Evolutionary conservation across 1,140 invertebrate genomes (phyloP).

Genomic region (Adelges cooleyi): DNA sequence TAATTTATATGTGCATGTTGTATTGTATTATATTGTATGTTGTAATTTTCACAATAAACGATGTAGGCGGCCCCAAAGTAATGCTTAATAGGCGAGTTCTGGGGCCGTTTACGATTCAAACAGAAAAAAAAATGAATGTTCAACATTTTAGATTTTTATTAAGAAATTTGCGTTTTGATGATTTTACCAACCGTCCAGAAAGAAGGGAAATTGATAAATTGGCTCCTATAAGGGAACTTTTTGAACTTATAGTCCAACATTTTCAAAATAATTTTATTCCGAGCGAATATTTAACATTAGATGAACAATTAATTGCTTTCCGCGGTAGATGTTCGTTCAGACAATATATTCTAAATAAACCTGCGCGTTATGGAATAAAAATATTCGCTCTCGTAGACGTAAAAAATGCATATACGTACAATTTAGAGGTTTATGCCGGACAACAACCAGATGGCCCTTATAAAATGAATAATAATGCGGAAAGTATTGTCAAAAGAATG

Average conservation of each 20-base stretch:
- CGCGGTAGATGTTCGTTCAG: constrained; percentile 38
- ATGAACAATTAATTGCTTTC: constrained; percentile 39
- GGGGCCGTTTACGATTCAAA: too few relatives aligned
- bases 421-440: constrained; percentile 37
- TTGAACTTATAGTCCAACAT: constrained; percentile 19
- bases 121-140: too few relatives aligned
- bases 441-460: constrained; percentile 34
- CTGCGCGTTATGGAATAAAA: constrained; percentile 41
- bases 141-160: constrained; percentile 34
- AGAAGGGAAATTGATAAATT: constrained; percentile 35
- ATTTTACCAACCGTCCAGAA: constrained; percentile 32
- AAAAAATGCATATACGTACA: constrained; percentile 35
- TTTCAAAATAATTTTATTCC: constrained; percentile 27
- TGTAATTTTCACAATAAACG: too few relatives aligned
- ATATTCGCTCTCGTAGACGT: constrained; percentile 36
- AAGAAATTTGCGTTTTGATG: constrained; percentile 35
- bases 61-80: too few relatives aligned
- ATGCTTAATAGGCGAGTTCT: too few relatives aligned
- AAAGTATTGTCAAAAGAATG: constrained; percentile 17
- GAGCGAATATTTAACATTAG: constrained; percentile 36
- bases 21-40: too few relatives aligned
- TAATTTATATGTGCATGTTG: too few relatives aligned
- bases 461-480: neutral
- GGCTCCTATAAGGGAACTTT: constrained; percentile 33
- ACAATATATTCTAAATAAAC: constrained; percentile 32